A percentile compares a stretch with the other conserved stretches of the same genome.
phyloP scores from a whole-genome alignment of 2,888 invertebrate species.

The Colletes collaris region DNA sequence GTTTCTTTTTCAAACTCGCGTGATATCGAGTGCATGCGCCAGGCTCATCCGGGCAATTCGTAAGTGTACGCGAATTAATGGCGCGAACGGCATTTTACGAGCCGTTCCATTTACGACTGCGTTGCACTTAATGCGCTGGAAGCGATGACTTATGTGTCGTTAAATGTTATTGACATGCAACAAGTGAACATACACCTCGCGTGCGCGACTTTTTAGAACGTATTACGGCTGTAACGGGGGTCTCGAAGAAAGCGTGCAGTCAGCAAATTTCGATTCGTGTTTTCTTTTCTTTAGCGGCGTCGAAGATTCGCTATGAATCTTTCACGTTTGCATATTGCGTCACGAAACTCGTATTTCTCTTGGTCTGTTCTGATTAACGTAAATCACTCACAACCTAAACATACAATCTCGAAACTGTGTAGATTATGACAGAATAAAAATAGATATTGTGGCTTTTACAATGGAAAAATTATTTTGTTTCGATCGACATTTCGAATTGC shows the following conservation, averaged over 20 bases:
- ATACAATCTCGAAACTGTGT: too few species aligned
- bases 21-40: constrained; percentile 32
- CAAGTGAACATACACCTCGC: constrained; percentile 43
- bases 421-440: too few species aligned
- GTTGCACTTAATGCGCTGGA: constrained; percentile 36
- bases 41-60: constrained; percentile 20
- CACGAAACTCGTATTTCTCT: constrained; percentile 6
- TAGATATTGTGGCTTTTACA: too few species aligned
- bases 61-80: constrained; percentile 43
- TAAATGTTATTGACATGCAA: constrained; percentile 44
- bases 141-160: constrained; percentile 49
- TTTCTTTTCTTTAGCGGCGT: neutral
- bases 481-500: too few species aligned
- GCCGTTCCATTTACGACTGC: constrained; percentile 34
- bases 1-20: constrained; percentile 43
- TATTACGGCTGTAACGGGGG: neutral
- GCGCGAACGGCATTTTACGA: constrained; percentile 40
- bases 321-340: neutral
- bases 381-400: too few species aligned
- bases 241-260: neutral
- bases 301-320: constrained; percentile 5
- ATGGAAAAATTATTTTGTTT: too few species aligned
- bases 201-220: neutral
- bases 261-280: neutral
- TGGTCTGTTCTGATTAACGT: too few species aligned